Evolutionary conservation across 2,113 vertebrate species (phyloP), one percentile per base, ranked within the genome.

Genomic region (Etia nguti): DNA sequence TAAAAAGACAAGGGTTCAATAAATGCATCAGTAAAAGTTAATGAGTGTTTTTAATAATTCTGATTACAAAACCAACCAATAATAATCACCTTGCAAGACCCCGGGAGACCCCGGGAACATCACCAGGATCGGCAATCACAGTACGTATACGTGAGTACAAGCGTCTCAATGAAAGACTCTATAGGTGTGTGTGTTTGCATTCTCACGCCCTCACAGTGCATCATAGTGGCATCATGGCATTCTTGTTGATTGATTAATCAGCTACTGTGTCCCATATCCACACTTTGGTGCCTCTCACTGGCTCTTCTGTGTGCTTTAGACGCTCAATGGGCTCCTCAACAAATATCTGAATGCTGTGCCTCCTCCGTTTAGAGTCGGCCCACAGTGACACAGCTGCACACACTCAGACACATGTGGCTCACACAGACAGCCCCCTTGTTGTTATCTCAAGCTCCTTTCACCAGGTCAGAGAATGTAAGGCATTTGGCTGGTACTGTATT

Each of bases 221-320:
- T 92, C 59, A 34, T 54, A 89, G 85, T 16, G 22, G 41, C 57
- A 15, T 90, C 26, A 2, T 55, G 83, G 57, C 81, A 48, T 85
- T 86, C 86, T 85, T 60, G 46, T 81, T 80, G 90, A 92, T 91
- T 92, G 94, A 94, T 94, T 93, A 90, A 90, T 93, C 82, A 86
- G 84, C 91, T 79, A 86, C 87, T 86, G 85, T 62, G 70, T 77
- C 70, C 46, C 70, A 77, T 77, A 50, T 77, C 26, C 43, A 50
- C 22, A 77, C 70, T 50, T 70, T 16, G 56, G 50, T 26, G 79
- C 50, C 82, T 86, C 86, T 80, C 55, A 73, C 68, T 12, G 79
- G 73, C 88, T 55, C 86, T 59, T 77, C 80, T 86, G 89, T 93
- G 81, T 86, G 88, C 88, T 90, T 81, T 88, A 59, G 82, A 81